Base-by-base conservation (phyloP, 2,888 invertebrate species). In the Taphrorychus bicolor region DNA sequence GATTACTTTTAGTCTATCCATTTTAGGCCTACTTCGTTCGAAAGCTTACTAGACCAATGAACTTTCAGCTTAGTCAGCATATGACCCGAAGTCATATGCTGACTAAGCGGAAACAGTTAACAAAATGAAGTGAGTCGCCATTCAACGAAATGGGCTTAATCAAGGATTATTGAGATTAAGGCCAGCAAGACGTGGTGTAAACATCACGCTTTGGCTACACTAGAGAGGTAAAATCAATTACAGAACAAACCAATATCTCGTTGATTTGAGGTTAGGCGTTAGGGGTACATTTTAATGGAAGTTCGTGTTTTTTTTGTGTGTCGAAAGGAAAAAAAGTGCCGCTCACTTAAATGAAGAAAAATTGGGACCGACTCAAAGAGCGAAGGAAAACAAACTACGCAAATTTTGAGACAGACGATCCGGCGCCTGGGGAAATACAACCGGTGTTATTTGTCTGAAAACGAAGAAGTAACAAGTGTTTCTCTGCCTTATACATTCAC, bases 111-210 rank as follows among this genome's bases (percentile, higher is more conserved):
- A n/a, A 41, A 18, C 57, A 18, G 32, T 57, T 9, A 41, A 41
- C 57, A 45, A 57, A 57, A 57, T 41, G 41, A 42, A 41, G 57
- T 41, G 42, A 57, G 41, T 57, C 19, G 57, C 41, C 19, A 41
- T 57, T 14, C 41, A 56, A 42, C 19, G 18, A 57, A 57, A 57
- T 57, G 41, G 19, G 57, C n/a, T 57, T 41, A 57, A 57, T 57
- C 57, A 57, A 42, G 41, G n/a, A 40, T 57, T 57, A 41, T 57
- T 9, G 7, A 19, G 42, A 57, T 57, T 57, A 57, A 21, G 41
- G 40, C 57, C 57, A 18, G 42, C 5, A 19, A 57, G 57, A 57
- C 42, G 42, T 11, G n/a, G 5, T 41, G 57, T 41, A 57, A 57
- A 57, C 57, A 57, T 57, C 18, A 18, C 41, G 57, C 2, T 57